These are phyloP conservation scores for Brachyopa scutellaris DNA, from an alignment of 2,888 invertebrate genomes.

Conservation along the genomic window DNA sequence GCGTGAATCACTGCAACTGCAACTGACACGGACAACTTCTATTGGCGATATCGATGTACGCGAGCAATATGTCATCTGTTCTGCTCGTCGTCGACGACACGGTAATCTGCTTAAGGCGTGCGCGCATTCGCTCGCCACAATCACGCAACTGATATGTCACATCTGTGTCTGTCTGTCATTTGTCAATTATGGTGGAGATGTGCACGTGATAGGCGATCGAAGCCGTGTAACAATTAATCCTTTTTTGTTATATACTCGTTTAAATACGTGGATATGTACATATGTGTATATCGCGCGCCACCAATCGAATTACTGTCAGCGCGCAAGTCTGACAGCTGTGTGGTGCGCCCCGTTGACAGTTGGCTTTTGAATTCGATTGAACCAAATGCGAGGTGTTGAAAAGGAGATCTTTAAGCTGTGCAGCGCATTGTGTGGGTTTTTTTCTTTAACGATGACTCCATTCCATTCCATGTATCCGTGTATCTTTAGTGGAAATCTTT, in stretches of 20 bases:
- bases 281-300: slow-evolving; percentile 30
- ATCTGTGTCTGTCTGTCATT: slow-evolving; percentile 63
- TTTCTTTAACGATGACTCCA: background rate
- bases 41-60: slow-evolving; percentile 49
- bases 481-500: slow-evolving; percentile 39
- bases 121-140: slow-evolving; percentile 37
- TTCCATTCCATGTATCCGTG: slow-evolving; percentile 28
- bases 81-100: slow-evolving; percentile 5
- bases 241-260: slow-evolving; percentile 12
- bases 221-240: slow-evolving; percentile 69
- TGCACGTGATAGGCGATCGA: slow-evolving; percentile 51
- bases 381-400: slow-evolving; percentile 58
- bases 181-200: slow-evolving; percentile 62
- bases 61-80: slow-evolving; percentile 53
- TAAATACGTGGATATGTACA: background rate
- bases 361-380: slow-evolving; percentile 49
- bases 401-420: slow-evolving; percentile 44
- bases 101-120: slow-evolving; percentile 60
- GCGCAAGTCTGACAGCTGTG: slow-evolving; percentile 38
- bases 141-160: slow-evolving; percentile 62
- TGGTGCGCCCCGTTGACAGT: slow-evolving; percentile 45
- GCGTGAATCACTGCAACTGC: slow-evolving; percentile 58
- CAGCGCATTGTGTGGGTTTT: slow-evolving; percentile 32
- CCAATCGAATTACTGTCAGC: slow-evolving; percentile 68
- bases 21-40: slow-evolving; percentile 43